Evolutionary conservation across 2,113 vertebrate species (phyloP).

Genomic region (Petroica traversi): DNA sequence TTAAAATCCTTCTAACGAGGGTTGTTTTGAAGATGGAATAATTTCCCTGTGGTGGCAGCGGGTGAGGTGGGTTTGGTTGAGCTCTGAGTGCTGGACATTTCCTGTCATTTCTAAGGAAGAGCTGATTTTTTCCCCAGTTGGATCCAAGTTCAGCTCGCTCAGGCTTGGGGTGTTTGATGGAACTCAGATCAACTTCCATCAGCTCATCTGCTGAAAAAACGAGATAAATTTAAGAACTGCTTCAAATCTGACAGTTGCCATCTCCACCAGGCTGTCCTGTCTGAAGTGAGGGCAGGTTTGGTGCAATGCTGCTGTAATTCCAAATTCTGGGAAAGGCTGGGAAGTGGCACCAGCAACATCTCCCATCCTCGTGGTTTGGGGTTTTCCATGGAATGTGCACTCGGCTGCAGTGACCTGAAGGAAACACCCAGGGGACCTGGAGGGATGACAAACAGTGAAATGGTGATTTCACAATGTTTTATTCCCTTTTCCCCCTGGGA

Average conservation of each 20-base stretch:
- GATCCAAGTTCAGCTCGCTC: neutral
- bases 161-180: neutral
- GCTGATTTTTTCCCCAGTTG: neutral
- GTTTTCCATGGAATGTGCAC: no score
- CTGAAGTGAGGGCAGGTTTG: neutral
- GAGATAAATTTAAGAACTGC: no score
- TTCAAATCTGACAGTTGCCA: neutral
- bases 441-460: neutral
- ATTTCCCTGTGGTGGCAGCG: neutral
- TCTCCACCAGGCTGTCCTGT: rapidly evolving
- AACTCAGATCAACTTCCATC: neutral
- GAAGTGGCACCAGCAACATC: no score
- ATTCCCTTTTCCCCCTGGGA: neutral
- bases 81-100: neutral
- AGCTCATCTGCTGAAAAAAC: neutral
- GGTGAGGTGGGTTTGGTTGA: neutral
- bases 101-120: neutral
- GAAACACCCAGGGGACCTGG: no score
- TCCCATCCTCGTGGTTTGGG: rapidly evolving
- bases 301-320: rapidly evolving
- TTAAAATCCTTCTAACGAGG: neutral
- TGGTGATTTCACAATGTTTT: neutral
- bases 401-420: neutral
- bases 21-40: neutral
- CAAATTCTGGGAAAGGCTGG: rapidly evolving